Evolutionary conservation across 1,140 invertebrate genomes (phyloP).

Genomic region (Telenomus remus): DNA sequence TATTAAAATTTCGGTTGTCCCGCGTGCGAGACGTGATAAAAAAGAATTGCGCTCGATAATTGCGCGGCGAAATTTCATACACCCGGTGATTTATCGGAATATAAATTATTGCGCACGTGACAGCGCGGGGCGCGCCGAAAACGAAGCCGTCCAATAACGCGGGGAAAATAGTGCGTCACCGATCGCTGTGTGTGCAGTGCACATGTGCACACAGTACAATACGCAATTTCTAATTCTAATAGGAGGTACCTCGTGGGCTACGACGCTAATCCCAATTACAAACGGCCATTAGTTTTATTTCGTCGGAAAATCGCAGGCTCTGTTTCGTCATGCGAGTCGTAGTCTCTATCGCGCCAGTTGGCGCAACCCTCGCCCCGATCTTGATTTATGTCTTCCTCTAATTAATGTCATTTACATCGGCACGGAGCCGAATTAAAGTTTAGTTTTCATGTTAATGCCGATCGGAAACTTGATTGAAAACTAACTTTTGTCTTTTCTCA

Average conservation of each 20-base stretch:
- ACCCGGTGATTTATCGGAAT: slow-evolving; percentile 28
- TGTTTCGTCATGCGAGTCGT: slow-evolving; percentile 32
- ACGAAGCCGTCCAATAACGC: slow-evolving; percentile 30
- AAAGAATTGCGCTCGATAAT: slow-evolving; percentile 1
- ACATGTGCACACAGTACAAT: slow-evolving; percentile 61
- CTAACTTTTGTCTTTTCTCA: background rate
- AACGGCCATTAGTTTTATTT: slow-evolving; percentile 72
- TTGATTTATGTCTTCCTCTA: slow-evolving; percentile 71
- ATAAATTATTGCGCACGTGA: slow-evolving; percentile 41
- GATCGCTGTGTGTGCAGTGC: slow-evolving; percentile 38
- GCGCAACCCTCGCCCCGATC: slow-evolving; percentile 25
- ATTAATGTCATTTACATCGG: slow-evolving; percentile 73
- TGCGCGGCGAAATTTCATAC: slow-evolving; percentile 26
- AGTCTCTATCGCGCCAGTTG: slow-evolving; percentile 39
- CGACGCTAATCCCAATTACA: slow-evolving; percentile 71
- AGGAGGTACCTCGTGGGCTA: slow-evolving; percentile 35
- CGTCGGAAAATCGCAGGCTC: slow-evolving; percentile 61
- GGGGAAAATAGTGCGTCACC: slow-evolving; percentile 22
- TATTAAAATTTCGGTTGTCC: background rate
- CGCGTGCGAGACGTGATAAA: background rate
- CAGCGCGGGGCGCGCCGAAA: slow-evolving; percentile 25
- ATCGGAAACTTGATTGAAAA: slow-evolving; percentile 38
- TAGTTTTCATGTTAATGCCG: slow-evolving; percentile 38
- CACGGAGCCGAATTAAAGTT: slow-evolving; percentile 63
- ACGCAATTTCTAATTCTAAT: slow-evolving; percentile 65